Evolutionary conservation across 2,888 invertebrate genomes (phyloP).

Genomic region (Scaptomyza caliginosa): DNA sequence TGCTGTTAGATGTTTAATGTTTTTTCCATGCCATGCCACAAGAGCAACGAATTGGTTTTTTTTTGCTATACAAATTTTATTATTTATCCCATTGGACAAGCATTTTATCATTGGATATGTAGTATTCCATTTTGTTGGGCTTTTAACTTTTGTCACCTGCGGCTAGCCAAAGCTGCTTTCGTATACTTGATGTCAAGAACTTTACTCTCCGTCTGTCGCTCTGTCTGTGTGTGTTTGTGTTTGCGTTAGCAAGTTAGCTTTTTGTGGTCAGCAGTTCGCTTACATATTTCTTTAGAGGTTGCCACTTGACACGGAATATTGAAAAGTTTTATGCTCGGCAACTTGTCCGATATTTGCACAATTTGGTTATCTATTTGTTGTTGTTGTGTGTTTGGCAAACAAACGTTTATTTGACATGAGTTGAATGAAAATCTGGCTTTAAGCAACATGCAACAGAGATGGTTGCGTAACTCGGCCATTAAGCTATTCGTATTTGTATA

Average conservation of each 20-base stretch:
- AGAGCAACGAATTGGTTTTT: constrained; percentile 13
- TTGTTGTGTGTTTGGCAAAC: constrained; percentile 32
- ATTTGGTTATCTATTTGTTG: constrained; percentile 70
- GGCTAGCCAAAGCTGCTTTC: constrained; percentile 51
- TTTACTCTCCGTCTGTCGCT: constrained; percentile 5
- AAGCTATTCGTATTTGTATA: constrained; percentile 22
- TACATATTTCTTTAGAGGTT: constrained; percentile 23
- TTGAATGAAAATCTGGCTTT: constrained; percentile 40
- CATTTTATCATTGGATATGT: constrained; percentile 13
- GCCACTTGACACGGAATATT: constrained; percentile 45
- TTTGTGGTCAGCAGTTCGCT: constrained; percentile 42
- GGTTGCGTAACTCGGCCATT: constrained; percentile 2
- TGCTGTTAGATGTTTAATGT: constrained; percentile 62
- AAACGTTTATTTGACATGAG: constrained; percentile 60
- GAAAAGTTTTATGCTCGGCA: constrained; percentile 58
- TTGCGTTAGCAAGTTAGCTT: constrained; percentile 43
- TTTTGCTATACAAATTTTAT: neutral
- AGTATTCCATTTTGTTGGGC: constrained; percentile 21
- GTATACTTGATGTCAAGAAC: constrained; percentile 19
- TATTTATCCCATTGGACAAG: neutral
- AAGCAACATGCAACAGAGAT: constrained; percentile 23
- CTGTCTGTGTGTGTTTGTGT: constrained; percentile 9
- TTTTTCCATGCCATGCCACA: constrained; percentile 35
- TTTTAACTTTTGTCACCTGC: constrained; percentile 59
- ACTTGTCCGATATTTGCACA: constrained; percentile 60